Conservation (phyloP, 2,113 vertebrate genomes). For the Thamnophis sirtalis region DNA sequence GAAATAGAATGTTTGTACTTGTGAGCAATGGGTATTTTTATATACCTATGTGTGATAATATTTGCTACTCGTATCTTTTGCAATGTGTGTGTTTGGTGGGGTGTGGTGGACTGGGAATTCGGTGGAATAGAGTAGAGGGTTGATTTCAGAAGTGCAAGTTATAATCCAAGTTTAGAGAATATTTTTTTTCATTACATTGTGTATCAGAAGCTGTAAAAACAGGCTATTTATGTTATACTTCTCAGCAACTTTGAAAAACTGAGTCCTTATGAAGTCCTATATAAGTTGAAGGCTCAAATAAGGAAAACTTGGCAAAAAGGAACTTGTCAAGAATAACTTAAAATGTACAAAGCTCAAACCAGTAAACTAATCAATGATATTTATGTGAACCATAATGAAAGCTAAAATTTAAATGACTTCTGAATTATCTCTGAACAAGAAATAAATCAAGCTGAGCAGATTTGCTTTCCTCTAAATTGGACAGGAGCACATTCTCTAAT, state of each 20-base stretch:
- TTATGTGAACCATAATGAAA: slow-evolving; percentile 15
- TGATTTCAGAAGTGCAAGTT: not conserved
- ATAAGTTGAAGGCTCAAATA: slow-evolving; percentile 18
- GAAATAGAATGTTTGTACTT: slow-evolving; percentile 43
- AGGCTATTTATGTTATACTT: not conserved
- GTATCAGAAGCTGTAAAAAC: not conserved
- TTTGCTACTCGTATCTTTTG: slow-evolving; percentile 31
- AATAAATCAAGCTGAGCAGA: slow-evolving; percentile 5
- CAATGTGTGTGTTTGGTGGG: slow-evolving; percentile 40
- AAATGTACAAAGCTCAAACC: not conserved
- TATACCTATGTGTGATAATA: slow-evolving; percentile 10
- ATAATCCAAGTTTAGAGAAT: not conserved
- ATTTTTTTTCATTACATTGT: slow-evolving; percentile 6
- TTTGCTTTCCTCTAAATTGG: not conserved
- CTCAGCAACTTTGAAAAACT: slow-evolving; percentile 9
- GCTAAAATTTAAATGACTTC: slow-evolving; percentile 15
- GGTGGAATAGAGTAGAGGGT: not conserved
- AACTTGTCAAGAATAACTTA: slow-evolving; percentile 7
- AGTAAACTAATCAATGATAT: not conserved
- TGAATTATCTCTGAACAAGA: slow-evolving; percentile 20
- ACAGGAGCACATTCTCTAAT: slow-evolving; percentile 15
- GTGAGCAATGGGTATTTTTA: slow-evolving; percentile 25
- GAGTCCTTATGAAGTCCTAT: not conserved
- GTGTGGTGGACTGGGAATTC: slow-evolving; percentile 12
- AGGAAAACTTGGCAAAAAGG: slow-evolving; percentile 14